Percentiles rank a stretch among this genome's conserved stretches.
Conservation (phyloP, 2,113 vertebrate species). For the Etia nguti region DNA sequence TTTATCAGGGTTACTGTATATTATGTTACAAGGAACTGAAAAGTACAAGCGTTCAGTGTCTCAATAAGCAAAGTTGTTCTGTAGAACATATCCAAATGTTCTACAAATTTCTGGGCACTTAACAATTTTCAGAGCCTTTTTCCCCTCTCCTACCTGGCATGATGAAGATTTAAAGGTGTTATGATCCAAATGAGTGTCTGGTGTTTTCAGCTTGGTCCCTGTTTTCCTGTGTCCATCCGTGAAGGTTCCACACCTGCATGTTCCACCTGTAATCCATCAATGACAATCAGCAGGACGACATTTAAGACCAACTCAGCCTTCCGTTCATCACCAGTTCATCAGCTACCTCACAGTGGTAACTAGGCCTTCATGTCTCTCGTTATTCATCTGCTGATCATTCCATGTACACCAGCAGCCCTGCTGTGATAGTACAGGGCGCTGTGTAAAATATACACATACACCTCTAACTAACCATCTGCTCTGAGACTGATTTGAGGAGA, state of each 20-base stretch:
- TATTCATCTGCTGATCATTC: background rate
- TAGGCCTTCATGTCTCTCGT: too few species aligned
- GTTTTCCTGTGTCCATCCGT: background rate
- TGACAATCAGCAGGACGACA: rapidly evolving
- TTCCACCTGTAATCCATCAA: background rate
- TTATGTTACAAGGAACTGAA: background rate
- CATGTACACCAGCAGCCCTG: background rate
- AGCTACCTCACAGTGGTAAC: too few species aligned
- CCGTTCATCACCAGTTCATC: background rate
- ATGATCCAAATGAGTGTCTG: background rate
- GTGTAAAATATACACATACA: too few species aligned
- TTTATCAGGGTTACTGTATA: background rate
- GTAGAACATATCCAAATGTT: background rate
- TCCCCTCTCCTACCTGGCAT: background rate
- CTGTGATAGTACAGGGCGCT: background rate
- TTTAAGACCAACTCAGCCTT: background rate
- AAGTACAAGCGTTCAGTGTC: rapidly evolving
- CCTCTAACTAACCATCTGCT: too few species aligned
- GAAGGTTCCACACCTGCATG: background rate
- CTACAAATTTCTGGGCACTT: background rate
- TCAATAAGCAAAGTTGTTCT: background rate
- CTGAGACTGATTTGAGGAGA: too few species aligned
- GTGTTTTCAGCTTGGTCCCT: background rate
- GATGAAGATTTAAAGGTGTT: background rate
- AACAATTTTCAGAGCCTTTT: background rate